Base-by-base conservation (phyloP, 2,113 vertebrate genomes). In the Nibea albiflora region DNA sequence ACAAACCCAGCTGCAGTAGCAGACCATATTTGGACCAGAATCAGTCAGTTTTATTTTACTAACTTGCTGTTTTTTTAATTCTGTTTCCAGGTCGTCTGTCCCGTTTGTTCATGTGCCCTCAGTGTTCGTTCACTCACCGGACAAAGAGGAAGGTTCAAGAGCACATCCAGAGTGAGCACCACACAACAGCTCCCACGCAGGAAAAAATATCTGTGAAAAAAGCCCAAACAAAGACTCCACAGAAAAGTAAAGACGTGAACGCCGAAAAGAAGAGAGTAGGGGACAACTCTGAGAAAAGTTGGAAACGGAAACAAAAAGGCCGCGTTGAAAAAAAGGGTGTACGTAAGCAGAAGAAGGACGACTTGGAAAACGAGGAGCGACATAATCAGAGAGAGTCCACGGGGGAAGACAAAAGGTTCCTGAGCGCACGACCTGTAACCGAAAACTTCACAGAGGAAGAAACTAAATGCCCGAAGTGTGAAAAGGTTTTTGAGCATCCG, bases 401-500 rank as follows among this genome's bases (percentile, higher is more conserved):
- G 1, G 81, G 50, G 31, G 86, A 86, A 11, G 92, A 93, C 76
- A 85, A 80, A 1, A 58, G 90, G 53, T 92, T 93, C 35, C 90
- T 92, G 63, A 91, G 74, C 64, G 84, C 22, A 0, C 50, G 88
- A 20, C 5, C 16, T 2, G 80, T 72, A 16, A 53, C 58, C 73
- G 86, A 87, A 76, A 89, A 68, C 66, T 88, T 90, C 50, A 74
- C 85, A 2, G 80, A 86, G 16, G 65, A 88, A 28, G 88, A 93
- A 64, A 89, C 80, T 0, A 79, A 69, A 74, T 93, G 92, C n/a
- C 10, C 0, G 0, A 80, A 22, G 2, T 93, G 92, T 8, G 60
- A 80, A 20, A 93, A 93, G 65, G 42, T 83, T 26, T 93, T 92
- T 65, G 87, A 90, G 28, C 92, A 88, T 54, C 86, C 88, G 0